These are phyloP conservation scores for Caenorhabditis sp. DNA, from an alignment of 2,888 invertebrate genomes.

Conservation along the genomic window DNA sequence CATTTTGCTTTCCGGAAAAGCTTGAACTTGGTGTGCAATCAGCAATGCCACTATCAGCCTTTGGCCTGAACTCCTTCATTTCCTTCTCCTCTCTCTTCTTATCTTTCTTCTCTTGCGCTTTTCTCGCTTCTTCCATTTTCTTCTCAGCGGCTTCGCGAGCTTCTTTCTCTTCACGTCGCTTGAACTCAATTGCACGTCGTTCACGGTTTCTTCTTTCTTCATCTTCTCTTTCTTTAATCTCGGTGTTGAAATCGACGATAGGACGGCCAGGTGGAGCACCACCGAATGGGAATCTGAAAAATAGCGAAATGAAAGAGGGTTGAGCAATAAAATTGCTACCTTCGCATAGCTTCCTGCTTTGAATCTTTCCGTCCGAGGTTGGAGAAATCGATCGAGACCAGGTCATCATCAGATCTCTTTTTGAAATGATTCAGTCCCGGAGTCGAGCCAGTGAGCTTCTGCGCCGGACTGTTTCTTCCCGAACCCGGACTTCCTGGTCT, in stretches of 20 bases:
- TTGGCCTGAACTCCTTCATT: constrained; percentile 41
- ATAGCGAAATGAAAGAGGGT: background rate
- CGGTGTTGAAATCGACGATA: constrained; percentile 14
- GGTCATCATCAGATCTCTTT: constrained; percentile 22
- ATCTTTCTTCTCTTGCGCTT: constrained; percentile 28
- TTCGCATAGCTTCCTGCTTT: constrained; percentile 1
- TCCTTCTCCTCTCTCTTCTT: constrained; percentile 31
- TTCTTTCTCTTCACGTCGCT: constrained; percentile 18
- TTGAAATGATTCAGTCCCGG: constrained; percentile 1
- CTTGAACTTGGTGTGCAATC: constrained; percentile 50
- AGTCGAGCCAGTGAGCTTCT: constrained; percentile 1
- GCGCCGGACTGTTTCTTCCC: constrained; percentile 50
- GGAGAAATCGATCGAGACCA: constrained; percentile 47
- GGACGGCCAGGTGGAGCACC: constrained; percentile 25
- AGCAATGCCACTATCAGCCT: constrained; percentile 52
- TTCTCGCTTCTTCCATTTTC: constrained; percentile 29
- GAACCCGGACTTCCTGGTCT: constrained; percentile 59
- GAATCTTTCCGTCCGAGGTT: constrained; percentile 31
- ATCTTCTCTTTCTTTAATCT: constrained; percentile 32
- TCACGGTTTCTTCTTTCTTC: constrained; percentile 25
- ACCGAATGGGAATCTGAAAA: constrained; percentile 34
- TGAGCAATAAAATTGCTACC: background rate
- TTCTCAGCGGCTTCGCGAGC: constrained; percentile 18
- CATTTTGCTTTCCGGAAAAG: constrained; percentile 33
- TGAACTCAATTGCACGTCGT: constrained; percentile 27